Percentiles rank a stretch among this genome's conserved stretches.
Evolutionary conservation across 1,140 invertebrate genomes (phyloP).

Genomic region (Lepidurus arcticus): DNA sequence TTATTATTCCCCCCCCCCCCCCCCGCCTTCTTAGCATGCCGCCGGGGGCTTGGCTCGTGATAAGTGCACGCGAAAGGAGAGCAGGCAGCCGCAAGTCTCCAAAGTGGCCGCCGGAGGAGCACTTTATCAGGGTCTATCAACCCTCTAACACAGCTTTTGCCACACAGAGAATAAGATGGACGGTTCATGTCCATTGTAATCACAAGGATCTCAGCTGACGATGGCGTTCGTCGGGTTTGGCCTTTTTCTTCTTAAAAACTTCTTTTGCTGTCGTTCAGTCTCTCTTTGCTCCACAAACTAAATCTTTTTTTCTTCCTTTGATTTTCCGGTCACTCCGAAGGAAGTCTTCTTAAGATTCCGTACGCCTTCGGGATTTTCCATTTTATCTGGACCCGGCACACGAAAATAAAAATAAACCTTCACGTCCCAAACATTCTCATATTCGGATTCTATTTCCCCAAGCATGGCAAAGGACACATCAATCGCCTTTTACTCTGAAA

Average conservation of each 20-base stretch:
- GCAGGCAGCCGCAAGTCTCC: background rate
- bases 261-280: too few species aligned
- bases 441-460: too few species aligned
- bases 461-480: too few species aligned
- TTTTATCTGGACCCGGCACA: too few species aligned
- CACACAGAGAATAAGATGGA: background rate
- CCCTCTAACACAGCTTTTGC: conserved; percentile 8
- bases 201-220: conserved; percentile 1
- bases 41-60: conserved; percentile 14
- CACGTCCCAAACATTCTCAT: too few species aligned
- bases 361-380: too few species aligned
- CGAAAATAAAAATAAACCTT: too few species aligned
- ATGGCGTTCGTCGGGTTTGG: background rate
- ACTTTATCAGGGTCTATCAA: conserved; percentile 15
- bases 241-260: background rate
- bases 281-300: background rate
- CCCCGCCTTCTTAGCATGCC: background rate
- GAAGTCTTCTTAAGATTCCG: background rate
- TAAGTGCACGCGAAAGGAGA: background rate
- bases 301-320: background rate
- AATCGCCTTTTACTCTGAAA: too few species aligned
- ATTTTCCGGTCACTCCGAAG: background rate
- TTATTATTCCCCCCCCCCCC: background rate
- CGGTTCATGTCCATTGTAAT: conserved; percentile 21
- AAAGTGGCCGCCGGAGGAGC: background rate